Base-by-base conservation (phyloP, 1,140 invertebrate species). In the Spodoptera litura region DNA sequence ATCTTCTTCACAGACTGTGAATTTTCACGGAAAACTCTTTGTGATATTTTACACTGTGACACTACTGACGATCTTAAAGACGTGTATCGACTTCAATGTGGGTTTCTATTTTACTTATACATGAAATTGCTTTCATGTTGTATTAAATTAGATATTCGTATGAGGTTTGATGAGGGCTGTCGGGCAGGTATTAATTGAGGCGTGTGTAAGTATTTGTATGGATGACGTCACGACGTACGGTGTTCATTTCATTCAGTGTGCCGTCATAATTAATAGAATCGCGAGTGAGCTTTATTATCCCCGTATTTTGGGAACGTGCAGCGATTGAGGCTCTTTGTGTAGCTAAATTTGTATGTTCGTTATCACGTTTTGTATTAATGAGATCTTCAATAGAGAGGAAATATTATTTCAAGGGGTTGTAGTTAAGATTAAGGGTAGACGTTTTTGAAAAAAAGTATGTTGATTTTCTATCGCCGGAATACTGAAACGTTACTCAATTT, bases 131-230 rank as follows among this genome's bases (percentile, higher is more conserved):
- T 89, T 89, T 88, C 85, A 83, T 85, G 86, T 85, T 82, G 83
- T 88, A 91, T 91, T 89, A 87, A 89, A 89, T 89, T 89, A 87
- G 75, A 84, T 86, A 87, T 89, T 87, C 86, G 87, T 87, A 86
- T 84, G 81, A 80, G 81, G 82, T 84, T 85, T 88, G 87, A 87
- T 83, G 82, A 85, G 80, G 81, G 81, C 81, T 81, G 49, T 74
- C 59, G 31, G 75, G 58, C 80, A 83, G 83, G 81, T 85, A 87
- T 88, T 88, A 87, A 89, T 88, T 87, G 86, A 84, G 75, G 78
- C 68, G 20, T 68, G 35, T 83, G 73, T 75, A 62, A 62, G 58
- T 79, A 78, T 81, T 83, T 78, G 62, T 74, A 78, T 49, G 52
- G 68, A 59, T 78, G 74, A 78, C 68, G 79, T 77, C 70, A 73